These are phyloP conservation scores for Vidua macroura DNA, from an alignment of 2,113 vertebrate species.

Conservation along the genomic window DNA sequence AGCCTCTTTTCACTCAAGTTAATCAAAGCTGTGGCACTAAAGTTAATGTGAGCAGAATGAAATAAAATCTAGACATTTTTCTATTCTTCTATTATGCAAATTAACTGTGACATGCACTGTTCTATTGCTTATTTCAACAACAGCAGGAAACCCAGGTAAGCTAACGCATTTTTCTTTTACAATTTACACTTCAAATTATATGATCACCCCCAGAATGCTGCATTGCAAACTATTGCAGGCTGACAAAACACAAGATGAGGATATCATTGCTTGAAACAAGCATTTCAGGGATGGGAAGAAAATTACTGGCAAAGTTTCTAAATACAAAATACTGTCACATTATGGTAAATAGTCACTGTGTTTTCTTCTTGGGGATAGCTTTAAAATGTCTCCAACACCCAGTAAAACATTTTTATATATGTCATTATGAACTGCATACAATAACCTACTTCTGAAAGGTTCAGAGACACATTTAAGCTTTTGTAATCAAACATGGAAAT, in stretches of 20 bases:
- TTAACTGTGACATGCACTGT: constrained; percentile 7
- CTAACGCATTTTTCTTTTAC: background rate
- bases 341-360: constrained; percentile 14
- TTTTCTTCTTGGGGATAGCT: constrained; percentile 35
- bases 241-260: background rate
- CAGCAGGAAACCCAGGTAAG: constrained; percentile 42
- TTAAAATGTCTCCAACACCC: constrained; percentile 2
- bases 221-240: background rate
- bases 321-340: constrained; percentile 18
- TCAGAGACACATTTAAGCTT: background rate
- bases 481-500: constrained; percentile 28
- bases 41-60: constrained; percentile 5
- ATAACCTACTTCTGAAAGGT: background rate
- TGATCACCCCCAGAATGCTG: background rate
- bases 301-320: constrained; percentile 39
- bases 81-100: constrained; percentile 12
- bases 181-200: constrained; percentile 25
- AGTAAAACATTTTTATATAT: background rate
- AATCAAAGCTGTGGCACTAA: constrained; percentile 9
- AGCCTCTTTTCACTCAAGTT: background rate
- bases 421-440: background rate
- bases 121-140: constrained; percentile 9
- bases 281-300: background rate
- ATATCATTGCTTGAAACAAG: background rate
- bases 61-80: constrained; percentile 6